Conservation (phyloP, 2,888 invertebrate genomes). For the Leucophenga montana region DNA sequence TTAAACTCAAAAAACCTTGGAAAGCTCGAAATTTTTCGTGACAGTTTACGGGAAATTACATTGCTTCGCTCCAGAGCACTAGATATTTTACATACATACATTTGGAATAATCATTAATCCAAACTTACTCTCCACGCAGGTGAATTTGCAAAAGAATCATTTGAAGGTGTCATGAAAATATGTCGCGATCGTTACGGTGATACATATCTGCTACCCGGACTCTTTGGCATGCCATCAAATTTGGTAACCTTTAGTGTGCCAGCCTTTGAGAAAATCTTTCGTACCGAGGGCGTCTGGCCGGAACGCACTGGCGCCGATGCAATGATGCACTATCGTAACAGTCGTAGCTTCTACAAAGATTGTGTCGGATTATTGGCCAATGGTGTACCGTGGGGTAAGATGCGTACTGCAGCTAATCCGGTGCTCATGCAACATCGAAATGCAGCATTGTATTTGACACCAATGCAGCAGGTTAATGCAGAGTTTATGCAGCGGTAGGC, state of each 20-base stretch:
- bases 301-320: constrained; percentile 69
- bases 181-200: constrained; percentile 69
- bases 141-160: constrained; percentile 43
- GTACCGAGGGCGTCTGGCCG: constrained; percentile 74
- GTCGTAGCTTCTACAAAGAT: constrained; percentile 39
- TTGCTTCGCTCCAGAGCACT: no score
- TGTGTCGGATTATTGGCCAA: constrained; percentile 52
- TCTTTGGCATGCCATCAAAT: constrained; percentile 65
- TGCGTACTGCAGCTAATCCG: constrained; percentile 79
- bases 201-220: constrained; percentile 70
- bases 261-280: constrained; percentile 74
- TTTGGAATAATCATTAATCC: neutral
- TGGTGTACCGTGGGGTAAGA: constrained; percentile 79
- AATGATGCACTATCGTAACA: constrained; percentile 69
- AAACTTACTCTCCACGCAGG: constrained; percentile 30
- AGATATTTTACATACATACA: no score
- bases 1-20: no score
- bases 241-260: constrained; percentile 74
- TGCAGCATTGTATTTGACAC: constrained; percentile 74
- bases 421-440: constrained; percentile 78
- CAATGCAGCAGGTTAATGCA: constrained; percentile 74
- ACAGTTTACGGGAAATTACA: no score
- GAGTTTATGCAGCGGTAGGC: constrained; percentile 62
- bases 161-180: constrained; percentile 42
- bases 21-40: no score